Conservation (phyloP, 1,140 invertebrate genomes). For the Cotesia vestalis region DNA sequence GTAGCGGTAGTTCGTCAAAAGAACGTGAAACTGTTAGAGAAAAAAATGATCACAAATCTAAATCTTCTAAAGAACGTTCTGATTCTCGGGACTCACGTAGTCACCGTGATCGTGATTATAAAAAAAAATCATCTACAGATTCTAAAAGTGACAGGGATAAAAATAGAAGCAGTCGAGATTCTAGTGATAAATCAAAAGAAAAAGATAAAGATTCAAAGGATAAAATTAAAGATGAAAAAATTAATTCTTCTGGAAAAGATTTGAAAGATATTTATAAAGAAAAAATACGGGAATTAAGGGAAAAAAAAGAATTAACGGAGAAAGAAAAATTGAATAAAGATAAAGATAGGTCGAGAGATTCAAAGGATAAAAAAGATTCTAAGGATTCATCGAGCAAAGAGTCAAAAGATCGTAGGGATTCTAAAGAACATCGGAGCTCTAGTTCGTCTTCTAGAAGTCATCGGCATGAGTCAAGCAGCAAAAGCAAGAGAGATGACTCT, state of each 20-base stretch:
- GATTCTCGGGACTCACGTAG: constrained; percentile 45
- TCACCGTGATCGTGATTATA: constrained; percentile 47
- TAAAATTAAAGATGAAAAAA: constrained; percentile 48
- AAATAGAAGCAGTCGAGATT: constrained; percentile 34
- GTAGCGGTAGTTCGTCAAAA: constrained; percentile 45
- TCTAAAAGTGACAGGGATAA: constrained; percentile 51
- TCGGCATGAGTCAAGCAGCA: constrained; percentile 21
- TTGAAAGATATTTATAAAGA: constrained; percentile 64
- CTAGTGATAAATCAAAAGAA: constrained; percentile 32
- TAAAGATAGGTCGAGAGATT: constrained; percentile 46
- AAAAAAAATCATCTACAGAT: constrained; percentile 48
- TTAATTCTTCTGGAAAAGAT: constrained; percentile 49
- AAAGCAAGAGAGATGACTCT: constrained; percentile 8
- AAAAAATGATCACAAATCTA: constrained; percentile 52
- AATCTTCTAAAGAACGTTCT: constrained; percentile 55
- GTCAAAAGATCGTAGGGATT: background rate
- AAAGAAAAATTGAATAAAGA: constrained; percentile 60
- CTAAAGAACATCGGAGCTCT: constrained; percentile 42
- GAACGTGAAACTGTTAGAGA: constrained; percentile 52
- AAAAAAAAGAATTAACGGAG: constrained; percentile 64
- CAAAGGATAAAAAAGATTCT: constrained; percentile 51
- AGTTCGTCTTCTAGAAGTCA: constrained; percentile 37
- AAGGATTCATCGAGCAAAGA: constrained; percentile 53
- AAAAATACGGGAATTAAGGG: constrained; percentile 61
- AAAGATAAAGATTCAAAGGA: constrained; percentile 40